These are phyloP conservation scores for Hemiprocne comata DNA, from an alignment of 2,113 vertebrate species.

Conservation along the genomic window DNA sequence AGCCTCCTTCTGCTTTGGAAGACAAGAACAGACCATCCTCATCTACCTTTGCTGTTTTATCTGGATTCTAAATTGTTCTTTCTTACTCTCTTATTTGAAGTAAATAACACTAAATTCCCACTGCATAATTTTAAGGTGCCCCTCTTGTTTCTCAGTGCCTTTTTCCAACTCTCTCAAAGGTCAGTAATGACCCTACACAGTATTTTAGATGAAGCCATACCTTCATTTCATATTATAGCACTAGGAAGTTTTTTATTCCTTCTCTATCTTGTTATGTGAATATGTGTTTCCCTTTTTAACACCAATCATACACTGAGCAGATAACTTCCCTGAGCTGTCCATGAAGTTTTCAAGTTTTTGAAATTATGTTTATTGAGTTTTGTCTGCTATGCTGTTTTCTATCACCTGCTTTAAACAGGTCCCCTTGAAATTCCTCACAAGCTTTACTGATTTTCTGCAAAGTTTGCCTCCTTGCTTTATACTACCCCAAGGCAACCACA, in stretches of 20 bases:
- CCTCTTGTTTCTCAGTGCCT: neutral
- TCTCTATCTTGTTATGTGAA: neutral
- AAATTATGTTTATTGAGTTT: neutral
- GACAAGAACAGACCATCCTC: neutral
- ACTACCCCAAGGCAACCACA: neutral
- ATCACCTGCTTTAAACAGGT: neutral
- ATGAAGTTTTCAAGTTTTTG: neutral
- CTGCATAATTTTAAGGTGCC: neutral
- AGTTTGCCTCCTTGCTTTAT: constrained; percentile 31
- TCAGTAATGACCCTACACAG: neutral
- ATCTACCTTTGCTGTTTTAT: neutral
- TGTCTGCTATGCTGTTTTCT: neutral
- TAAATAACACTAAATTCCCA: neutral
- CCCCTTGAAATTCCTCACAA: neutral
- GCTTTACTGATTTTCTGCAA: constrained; percentile 18
- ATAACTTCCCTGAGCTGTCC: neutral
- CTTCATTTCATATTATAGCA: neutral
- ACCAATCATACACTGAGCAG: neutral
- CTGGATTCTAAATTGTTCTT: neutral
- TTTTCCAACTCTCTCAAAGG: neutral
- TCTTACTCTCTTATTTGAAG: neutral
- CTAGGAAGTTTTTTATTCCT: neutral
- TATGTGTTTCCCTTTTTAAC: neutral
- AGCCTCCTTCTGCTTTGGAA: neutral
- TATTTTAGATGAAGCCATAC: neutral